A percentile compares a stretch with the other conserved stretches of the same genome.
Conservation (phyloP, 2,113 vertebrate species). For the Otocyon megalotis region DNA sequence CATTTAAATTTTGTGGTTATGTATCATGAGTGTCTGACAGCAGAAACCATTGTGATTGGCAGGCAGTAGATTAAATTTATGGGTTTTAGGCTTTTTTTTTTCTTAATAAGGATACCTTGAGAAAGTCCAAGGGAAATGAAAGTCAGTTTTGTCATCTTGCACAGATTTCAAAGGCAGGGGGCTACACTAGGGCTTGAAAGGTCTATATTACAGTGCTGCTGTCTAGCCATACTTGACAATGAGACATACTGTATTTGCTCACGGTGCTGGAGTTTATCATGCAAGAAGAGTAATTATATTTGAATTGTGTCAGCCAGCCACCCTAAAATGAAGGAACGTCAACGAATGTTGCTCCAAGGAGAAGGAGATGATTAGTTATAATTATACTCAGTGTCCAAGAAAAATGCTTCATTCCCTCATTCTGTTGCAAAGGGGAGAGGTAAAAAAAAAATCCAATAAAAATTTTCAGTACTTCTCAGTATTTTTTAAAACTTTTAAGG, state of each 20-base stretch:
- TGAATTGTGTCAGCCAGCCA: conserved; percentile 86
- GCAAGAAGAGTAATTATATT: conserved; percentile 88
- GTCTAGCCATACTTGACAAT: conserved; percentile 86
- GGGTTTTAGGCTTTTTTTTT: conserved; percentile 76
- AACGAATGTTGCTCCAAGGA: conserved; percentile 84
- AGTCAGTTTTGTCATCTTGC: conserved; percentile 82
- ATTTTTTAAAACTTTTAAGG: conserved; percentile 75
- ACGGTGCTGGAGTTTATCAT: conserved; percentile 84
- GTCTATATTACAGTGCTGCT: conserved; percentile 82
- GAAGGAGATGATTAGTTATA: conserved; percentile 86
- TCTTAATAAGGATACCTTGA: conserved; percentile 82
- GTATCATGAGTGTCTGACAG: conserved; percentile 76
- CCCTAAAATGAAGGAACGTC: conserved; percentile 85
- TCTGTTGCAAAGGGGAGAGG: conserved; percentile 73
- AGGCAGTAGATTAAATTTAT: conserved; percentile 81
- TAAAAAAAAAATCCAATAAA: conserved; percentile 62
- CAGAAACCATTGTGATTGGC: conserved; percentile 80
- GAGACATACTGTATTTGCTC: conserved; percentile 83
- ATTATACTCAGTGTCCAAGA: conserved; percentile 84
- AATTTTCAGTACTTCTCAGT: conserved; percentile 57
- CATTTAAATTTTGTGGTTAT: conserved; percentile 80
- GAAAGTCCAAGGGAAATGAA: conserved; percentile 79
- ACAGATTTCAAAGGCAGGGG: conserved; percentile 84
- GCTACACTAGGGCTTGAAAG: conserved; percentile 81
- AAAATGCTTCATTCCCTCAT: conserved; percentile 79